Base-by-base conservation (phyloP, 2,888 invertebrate genomes). In the Sycophila texana region DNA sequence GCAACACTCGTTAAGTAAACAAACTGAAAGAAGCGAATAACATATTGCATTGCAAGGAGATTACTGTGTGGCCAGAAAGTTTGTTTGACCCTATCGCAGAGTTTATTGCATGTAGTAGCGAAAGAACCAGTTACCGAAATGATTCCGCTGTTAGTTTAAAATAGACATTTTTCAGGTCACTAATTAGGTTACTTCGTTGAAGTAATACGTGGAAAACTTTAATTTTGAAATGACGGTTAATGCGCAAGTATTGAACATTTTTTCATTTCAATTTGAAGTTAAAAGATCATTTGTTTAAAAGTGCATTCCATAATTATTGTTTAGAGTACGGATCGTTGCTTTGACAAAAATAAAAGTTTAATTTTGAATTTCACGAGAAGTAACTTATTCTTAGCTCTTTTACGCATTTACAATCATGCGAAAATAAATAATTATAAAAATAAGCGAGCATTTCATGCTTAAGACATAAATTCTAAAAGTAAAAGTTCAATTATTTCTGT, bases 371-470 rank as follows among this genome's bases (percentile, higher is more conserved):
- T 39, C 1, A 10, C 10, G 10, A 65, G 51, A 39, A 65, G 49
- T 61, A 65, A 73, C 26, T 51, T 66, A 77, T 26, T 30, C 10
- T 39, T 39, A 10, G 72, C 12, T 72, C 63, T 53, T 70, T 74
- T 55, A 75, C 65, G 75, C 47, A 80, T 84, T 85, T 85, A 86
- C 73, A 84, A 84, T 84, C 86, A 86, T 81, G 82, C 84, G 86
- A 87, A 87, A 89, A 90, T 89, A 89, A 88, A 89, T 89, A 88
- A 85, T 88, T 89, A 89, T 87, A 88, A 89, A 89, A 89, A 89
- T 89, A 89, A 88, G 89, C 88, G 86, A 88, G 86, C 87, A 88
- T 88, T 88, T 87, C 78, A 89, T 87, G 87, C 88, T 85, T 87
- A 86, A 86, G 85, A 87, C 86, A 14, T 79, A 53, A 70, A 88